These are phyloP conservation scores for Acronicta leporina DNA, from an alignment of 2,888 invertebrate species.

Conservation along the genomic window DNA sequence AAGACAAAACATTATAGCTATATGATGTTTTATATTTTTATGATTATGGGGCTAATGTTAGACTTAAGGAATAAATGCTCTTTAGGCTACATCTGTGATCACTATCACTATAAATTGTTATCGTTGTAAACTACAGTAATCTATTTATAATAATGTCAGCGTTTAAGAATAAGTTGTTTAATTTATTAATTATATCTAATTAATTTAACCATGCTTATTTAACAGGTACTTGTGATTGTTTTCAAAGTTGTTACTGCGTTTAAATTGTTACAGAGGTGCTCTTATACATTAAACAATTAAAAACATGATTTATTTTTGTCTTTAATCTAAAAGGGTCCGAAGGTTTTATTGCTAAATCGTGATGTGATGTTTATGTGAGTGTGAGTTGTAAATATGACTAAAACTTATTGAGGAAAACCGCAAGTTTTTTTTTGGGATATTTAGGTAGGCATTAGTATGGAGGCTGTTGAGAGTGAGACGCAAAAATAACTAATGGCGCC, in stretches of 20 bases:
- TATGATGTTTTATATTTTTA: no score
- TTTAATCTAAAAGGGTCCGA: slow-evolving; percentile 15
- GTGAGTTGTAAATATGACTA: slow-evolving; percentile 17
- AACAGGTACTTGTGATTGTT: slow-evolving; percentile 20
- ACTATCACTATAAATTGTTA: slow-evolving; percentile 72
- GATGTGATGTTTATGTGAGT: slow-evolving; percentile 32
- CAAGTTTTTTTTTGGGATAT: slow-evolving; percentile 16
- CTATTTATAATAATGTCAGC: slow-evolving; percentile 26
- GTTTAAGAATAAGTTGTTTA: slow-evolving; percentile 26
- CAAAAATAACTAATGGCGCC: slow-evolving; percentile 8
- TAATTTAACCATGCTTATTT: slow-evolving; percentile 16
- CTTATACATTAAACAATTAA: slow-evolving; percentile 39
- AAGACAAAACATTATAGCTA: slow-evolving; percentile 30
- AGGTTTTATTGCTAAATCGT: slow-evolving; percentile 42
- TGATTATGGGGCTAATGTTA: no score
- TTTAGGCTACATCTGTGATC: slow-evolving; percentile 87
- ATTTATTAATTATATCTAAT: slow-evolving; percentile 11
- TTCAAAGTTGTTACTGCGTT: slow-evolving; percentile 27
- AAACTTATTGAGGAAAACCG: slow-evolving; percentile 42
- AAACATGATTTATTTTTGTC: slow-evolving; percentile 46
- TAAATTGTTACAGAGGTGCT: slow-evolving; percentile 42
- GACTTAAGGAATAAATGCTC: slow-evolving; percentile 68
- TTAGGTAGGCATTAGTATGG: background rate
- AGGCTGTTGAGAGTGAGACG: background rate
- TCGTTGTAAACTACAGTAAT: slow-evolving; percentile 47